Conservation (phyloP, 2,797 vertebrate species). For the Myripristis murdjan region DNA sequence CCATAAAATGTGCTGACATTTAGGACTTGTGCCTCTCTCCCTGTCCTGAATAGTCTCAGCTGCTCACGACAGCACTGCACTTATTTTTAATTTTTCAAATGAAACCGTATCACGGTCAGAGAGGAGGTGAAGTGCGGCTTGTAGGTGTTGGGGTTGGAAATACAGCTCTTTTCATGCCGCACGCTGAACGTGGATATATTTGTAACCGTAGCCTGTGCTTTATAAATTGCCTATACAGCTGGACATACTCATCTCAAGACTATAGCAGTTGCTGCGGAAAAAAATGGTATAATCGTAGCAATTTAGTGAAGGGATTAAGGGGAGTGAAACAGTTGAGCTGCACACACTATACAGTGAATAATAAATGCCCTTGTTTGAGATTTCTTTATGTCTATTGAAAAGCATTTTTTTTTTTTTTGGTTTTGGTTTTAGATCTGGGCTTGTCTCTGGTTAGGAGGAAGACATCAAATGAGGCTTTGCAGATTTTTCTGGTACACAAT, state of each 20-base stretch:
- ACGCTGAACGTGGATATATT: conserved; percentile 17
- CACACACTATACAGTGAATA: conserved; percentile 19
- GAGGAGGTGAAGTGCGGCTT: background rate
- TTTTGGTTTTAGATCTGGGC: conserved; percentile 13
- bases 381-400: background rate
- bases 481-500: no score
- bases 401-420: no score
- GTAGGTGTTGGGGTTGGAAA: conserved; percentile 5
- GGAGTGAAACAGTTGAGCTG: conserved; percentile 31
- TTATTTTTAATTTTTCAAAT: no score
- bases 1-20: conserved; percentile 23
- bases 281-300: conserved; percentile 47
- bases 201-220: conserved; percentile 9
- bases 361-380: conserved; percentile 33
- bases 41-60: background rate
- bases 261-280: conserved; percentile 47
- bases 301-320: conserved; percentile 18
- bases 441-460: conserved; percentile 8
- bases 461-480: no score
- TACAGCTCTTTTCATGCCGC: conserved; percentile 13
- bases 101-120: no score
- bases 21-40: background rate
- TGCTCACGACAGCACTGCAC: no score
- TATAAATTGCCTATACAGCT: conserved; percentile 10
- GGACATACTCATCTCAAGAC: conserved; percentile 49